Conservation (phyloP, 2,888 invertebrate genomes). For the Sylvicola fuscatus region DNA sequence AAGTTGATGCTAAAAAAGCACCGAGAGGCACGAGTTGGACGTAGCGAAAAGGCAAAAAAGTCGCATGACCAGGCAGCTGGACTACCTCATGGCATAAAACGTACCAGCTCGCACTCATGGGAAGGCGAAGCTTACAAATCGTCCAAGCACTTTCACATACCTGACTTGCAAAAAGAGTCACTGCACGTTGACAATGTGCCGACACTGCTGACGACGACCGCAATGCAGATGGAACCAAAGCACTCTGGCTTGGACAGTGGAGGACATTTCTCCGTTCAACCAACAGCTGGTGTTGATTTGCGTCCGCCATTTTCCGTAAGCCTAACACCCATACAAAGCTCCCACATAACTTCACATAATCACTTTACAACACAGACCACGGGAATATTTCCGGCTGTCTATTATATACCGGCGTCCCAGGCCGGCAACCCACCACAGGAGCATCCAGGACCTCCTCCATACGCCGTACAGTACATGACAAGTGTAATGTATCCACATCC, state of each 20-base stretch:
- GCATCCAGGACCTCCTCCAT: slow-evolving; percentile 12
- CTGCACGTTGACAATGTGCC: neutral
- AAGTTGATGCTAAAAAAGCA: slow-evolving; percentile 52
- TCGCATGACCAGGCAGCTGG: slow-evolving; percentile 15
- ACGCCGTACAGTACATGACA: slow-evolving; percentile 41
- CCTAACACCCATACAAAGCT: slow-evolving; percentile 13
- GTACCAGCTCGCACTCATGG: slow-evolving; percentile 38
- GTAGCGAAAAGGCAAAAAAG: slow-evolving; percentile 26
- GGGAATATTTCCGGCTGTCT: slow-evolving; percentile 30
- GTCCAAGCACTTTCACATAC: slow-evolving; percentile 29
- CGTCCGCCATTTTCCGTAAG: slow-evolving; percentile 40
- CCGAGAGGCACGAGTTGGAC: slow-evolving; percentile 34
- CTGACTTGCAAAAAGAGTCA: neutral
- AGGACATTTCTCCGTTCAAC: too few species aligned
- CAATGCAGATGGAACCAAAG: neutral
- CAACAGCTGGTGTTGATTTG: slow-evolving; percentile 11
- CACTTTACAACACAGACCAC: slow-evolving; percentile 17
- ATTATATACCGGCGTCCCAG: slow-evolving; percentile 31
- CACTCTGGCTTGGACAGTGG: too few species aligned
- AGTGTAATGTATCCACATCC: slow-evolving; percentile 36
- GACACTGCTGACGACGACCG: neutral
- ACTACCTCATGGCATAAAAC: slow-evolving; percentile 33
- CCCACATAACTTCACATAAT: slow-evolving; percentile 15
- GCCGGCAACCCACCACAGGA: slow-evolving; percentile 15
- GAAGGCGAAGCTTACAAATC: slow-evolving; percentile 36